Evolutionary conservation across 2,113 vertebrate genomes (phyloP).

Genomic region (Morone saxatilis): DNA sequence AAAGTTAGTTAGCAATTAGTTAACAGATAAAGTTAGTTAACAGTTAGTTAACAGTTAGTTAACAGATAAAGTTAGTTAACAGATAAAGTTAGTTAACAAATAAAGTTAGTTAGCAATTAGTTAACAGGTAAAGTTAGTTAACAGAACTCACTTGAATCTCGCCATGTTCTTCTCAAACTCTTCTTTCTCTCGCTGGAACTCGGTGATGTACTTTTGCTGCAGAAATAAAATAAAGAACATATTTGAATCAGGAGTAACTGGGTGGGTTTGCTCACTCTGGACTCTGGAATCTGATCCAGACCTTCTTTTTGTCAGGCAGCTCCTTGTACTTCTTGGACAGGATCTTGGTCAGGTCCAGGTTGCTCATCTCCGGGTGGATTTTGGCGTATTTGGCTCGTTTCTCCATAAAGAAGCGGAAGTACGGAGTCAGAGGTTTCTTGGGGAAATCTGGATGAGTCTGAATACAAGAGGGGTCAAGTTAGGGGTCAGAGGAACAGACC

Average conservation of each 20-base stretch:
- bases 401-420: conserved; percentile 89
- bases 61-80: no score
- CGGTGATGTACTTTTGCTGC: conserved; percentile 87
- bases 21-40: no score
- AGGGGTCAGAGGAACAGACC: not conserved
- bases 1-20: no score
- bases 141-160: conserved; percentile 83
- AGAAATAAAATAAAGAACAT: not conserved
- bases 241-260: not conserved
- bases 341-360: conserved; percentile 88
- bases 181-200: conserved; percentile 86
- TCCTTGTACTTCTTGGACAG: conserved; percentile 89
- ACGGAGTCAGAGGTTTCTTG: conserved; percentile 87
- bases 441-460: conserved; percentile 87
- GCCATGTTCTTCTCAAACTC: conserved; percentile 87
- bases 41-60: no score
- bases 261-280: no score
- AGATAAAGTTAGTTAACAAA: no score
- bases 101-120: not conserved
- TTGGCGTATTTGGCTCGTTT: conserved; percentile 89
- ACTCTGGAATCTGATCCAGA: not conserved
- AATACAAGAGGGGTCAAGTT: not conserved
- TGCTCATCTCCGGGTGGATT: conserved; percentile 89
- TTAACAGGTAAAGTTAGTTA: not conserved
- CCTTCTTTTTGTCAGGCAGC: conserved; percentile 87